A percentile compares a stretch with the other conserved stretches of the same genome.
These are phyloP conservation scores for Ailuropoda melanoleuca DNA, from an alignment of 2,113 vertebrate species.

Conservation along the genomic window DNA sequence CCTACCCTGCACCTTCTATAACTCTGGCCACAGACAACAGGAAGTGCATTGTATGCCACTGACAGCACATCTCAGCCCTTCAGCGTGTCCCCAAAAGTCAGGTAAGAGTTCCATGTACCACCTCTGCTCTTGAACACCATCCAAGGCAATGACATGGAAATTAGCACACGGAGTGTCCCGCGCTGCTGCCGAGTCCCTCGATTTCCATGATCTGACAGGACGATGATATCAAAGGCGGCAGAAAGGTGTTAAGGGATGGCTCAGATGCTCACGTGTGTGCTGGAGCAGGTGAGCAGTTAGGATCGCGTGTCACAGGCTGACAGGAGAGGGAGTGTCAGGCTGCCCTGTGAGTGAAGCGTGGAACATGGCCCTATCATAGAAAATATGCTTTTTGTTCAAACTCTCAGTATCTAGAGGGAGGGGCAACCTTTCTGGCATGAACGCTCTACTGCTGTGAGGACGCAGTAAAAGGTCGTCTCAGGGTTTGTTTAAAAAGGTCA, in stretches of 20 bases:
- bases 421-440: conserved; percentile 54
- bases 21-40: neutral
- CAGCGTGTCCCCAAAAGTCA: neutral
- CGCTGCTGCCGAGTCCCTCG: neutral
- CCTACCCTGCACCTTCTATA: neutral
- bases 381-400: conserved; percentile 56
- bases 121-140: neutral
- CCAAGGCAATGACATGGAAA: conserved; percentile 34
- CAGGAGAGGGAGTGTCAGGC: conserved; percentile 43
- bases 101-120: neutral
- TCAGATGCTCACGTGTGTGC: neutral
- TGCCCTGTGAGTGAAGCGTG: neutral
- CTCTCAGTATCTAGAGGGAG: conserved; percentile 48
- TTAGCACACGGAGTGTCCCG: neutral
- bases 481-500: conserved; percentile 79
- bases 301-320: conserved; percentile 12
- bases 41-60: neutral
- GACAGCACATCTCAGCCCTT: neutral
- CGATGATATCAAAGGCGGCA: conserved; percentile 32
- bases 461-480: conserved; percentile 65
- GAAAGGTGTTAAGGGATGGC: conserved; percentile 27
- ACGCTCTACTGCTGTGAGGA: conserved; percentile 59
- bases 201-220: conserved; percentile 61
- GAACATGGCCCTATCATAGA: conserved; percentile 44
- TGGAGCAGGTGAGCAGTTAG: conserved; percentile 45